phyloP scores from a whole-genome alignment of 1,140 invertebrate species.

The Xylocopa sonorina region DNA sequence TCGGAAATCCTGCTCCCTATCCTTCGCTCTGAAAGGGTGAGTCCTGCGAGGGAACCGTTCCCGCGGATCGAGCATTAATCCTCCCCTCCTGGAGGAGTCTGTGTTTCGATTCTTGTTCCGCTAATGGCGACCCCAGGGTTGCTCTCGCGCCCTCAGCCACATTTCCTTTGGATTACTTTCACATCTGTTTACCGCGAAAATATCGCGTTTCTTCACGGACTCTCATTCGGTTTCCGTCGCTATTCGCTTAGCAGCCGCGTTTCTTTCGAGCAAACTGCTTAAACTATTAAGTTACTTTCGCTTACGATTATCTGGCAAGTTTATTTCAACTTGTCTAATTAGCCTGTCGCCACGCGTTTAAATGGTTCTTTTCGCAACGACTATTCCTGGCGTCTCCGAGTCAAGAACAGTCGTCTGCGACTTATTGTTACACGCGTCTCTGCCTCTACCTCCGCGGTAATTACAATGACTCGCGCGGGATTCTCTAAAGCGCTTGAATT shows the following conservation, averaged over 20 bases:
- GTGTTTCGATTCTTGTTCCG: constrained; percentile 36
- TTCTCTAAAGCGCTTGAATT: not conserved
- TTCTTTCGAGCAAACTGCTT: too few relatives aligned
- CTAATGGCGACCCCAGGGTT: not conserved
- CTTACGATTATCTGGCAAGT: not conserved
- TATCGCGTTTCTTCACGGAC: not conserved
- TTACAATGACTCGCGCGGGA: not conserved
- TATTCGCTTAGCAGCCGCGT: not conserved
- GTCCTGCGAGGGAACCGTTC: not conserved
- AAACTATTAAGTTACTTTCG: too few relatives aligned
- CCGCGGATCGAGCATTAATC: constrained; percentile 28
- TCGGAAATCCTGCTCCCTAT: not conserved
- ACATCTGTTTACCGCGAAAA: not conserved
- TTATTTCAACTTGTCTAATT: constrained; percentile 30
- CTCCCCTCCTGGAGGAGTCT: not conserved
- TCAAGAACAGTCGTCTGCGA: not conserved
- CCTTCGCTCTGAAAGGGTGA: not conserved
- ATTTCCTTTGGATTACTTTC: not conserved
- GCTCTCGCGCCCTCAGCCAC: not conserved
- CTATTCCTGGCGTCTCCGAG: not conserved
- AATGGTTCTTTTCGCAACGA: not conserved
- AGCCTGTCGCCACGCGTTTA: not conserved
- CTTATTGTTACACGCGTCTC: not conserved
- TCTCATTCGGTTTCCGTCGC: not conserved
- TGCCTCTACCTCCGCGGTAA: constrained; percentile 1